Evolutionary conservation across 1,140 invertebrate species (phyloP), one percentile per base, ranked within the genome.

Genomic region (silkworm (Bombyx mori)): DNA sequence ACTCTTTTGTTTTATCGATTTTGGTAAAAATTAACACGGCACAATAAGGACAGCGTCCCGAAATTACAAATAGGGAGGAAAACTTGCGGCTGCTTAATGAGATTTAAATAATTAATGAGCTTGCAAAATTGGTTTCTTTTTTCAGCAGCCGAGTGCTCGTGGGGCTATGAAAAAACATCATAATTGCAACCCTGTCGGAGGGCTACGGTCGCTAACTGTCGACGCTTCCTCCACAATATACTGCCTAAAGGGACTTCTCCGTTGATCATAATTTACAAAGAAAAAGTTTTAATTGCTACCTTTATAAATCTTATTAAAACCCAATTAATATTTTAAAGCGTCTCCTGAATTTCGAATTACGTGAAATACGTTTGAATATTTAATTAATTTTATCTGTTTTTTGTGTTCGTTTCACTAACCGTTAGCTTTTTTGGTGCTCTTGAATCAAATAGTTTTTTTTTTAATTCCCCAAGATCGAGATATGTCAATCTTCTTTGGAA

Each of bases 91-190:
- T 80, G 86, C 82, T 85, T 87, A 88, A 87, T 88, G 80, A 86
- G 79, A 86, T 88, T 88, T 88, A 85, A 88, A 88, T 88, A 88
- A 88, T 86, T 88, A 88, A 88, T 88, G 81, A 85, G 80, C 77
- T 75, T 76, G 74, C 79, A 78, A 86, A 87, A 88, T 88, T 87
- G 73, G 75, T 84, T 86, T 85, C 70, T 80, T 85, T 35, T 83
- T 81, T 80, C 74, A 64, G 66, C 63, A 53, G 63, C 63, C 49
- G 66, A 56, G 66, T 70, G 66, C 63, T 68, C 62, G 62, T 58
- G 64, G 77, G 77, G 71, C 58, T 55, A 64, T 63, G 69, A 75
- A 79, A 81, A 80, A 76, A 83, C 69, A 78, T 70, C 67, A 69
- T 82, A 80, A 86, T 82, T 82, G 74, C 73, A 73, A 80, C 71